Conservation (phyloP, 2,888 invertebrate species). For the Caradrina kadenii region DNA sequence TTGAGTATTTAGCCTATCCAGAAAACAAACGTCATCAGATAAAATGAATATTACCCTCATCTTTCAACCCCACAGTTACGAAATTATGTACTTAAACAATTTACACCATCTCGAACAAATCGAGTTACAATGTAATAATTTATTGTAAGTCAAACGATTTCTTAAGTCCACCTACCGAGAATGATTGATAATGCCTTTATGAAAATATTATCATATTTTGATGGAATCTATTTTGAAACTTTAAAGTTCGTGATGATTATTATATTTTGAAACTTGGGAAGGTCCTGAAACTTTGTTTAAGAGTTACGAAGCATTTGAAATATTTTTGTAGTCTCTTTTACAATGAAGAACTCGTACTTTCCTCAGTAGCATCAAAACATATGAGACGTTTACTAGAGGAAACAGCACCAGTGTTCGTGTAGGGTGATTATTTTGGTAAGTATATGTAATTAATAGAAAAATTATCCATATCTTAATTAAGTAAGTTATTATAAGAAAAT, state of each 20-base stretch:
- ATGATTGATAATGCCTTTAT: slow-evolving; percentile 8
- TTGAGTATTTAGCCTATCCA: neutral
- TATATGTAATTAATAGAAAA: too few relatives aligned
- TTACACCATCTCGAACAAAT: slow-evolving; percentile 14
- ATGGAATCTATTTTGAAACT: slow-evolving; percentile 7
- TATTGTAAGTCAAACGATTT: slow-evolving; percentile 24
- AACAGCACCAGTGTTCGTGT: too few relatives aligned
- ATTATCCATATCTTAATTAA: too few relatives aligned
- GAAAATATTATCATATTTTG: slow-evolving; percentile 9
- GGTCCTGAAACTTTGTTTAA: neutral
- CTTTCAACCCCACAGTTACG: neutral
- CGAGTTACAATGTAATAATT: slow-evolving; percentile 8
- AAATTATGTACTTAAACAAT: slow-evolving; percentile 20
- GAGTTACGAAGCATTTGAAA: neutral
- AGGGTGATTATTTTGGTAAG: too few relatives aligned
- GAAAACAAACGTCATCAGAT: slow-evolving; percentile 2
- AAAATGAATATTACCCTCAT: neutral
- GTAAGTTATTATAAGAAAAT: too few relatives aligned
- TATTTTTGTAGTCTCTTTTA: neutral
- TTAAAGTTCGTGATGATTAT: neutral
- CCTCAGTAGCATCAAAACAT: neutral
- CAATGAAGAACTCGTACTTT: neutral
- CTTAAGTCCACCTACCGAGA: slow-evolving; percentile 7
- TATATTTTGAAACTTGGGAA: neutral
- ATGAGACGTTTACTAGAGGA: too few relatives aligned